These are phyloP conservation scores for Halcyon chelicuti DNA, from an alignment of 2,797 vertebrate species.

Conservation along the genomic window DNA sequence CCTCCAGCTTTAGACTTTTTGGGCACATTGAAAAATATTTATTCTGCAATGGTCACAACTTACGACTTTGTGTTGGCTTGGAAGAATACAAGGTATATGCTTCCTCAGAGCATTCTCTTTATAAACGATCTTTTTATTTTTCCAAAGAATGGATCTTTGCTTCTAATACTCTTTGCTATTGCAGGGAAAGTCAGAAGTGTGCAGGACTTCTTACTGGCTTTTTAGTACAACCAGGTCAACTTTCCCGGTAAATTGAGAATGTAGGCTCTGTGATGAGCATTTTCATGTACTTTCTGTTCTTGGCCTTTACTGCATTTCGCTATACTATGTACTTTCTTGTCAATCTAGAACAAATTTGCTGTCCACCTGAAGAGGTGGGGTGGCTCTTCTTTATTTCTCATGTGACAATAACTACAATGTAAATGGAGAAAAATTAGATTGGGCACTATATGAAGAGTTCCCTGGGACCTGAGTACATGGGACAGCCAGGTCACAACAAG, in stretches of 20 bases:
- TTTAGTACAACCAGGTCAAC: neutral
- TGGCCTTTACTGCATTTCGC: neutral
- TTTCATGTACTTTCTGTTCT: neutral
- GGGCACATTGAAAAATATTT: neutral
- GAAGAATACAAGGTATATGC: neutral
- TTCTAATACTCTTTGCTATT: neutral
- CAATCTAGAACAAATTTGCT: neutral
- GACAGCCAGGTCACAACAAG: neutral
- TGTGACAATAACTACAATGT: neutral
- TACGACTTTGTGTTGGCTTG: neutral
- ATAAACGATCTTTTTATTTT: neutral
- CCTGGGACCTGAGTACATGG: neutral
- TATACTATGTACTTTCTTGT: neutral
- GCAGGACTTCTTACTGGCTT: neutral
- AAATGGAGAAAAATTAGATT: neutral
- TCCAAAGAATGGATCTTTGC: neutral
- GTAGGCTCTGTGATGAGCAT: neutral
- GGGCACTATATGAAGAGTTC: fast-evolving
- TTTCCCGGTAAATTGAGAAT: neutral
- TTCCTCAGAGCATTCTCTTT: neutral
- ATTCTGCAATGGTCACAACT: neutral
- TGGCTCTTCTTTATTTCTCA: neutral
- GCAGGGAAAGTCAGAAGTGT: neutral
- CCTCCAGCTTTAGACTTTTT: neutral
- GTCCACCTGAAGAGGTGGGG: neutral